Base-by-base conservation (phyloP, 2,888 invertebrate genomes). In the Hemicrepidius hirtus region DNA sequence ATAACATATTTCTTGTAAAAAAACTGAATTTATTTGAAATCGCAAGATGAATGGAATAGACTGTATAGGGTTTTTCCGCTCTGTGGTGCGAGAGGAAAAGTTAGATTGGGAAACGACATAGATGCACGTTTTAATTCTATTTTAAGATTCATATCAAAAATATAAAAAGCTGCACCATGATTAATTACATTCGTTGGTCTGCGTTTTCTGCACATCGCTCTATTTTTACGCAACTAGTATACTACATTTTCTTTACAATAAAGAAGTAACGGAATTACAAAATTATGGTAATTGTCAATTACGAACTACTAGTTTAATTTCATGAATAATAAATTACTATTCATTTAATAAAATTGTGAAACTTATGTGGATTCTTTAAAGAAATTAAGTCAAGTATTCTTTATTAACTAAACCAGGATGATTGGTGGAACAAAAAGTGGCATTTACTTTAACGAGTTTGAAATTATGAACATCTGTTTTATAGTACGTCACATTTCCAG, bases 91-190 rank as follows among this genome's bases (percentile, higher is more conserved):
- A 49, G 49, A 49, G 49, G 18, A 2, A 49, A 24, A 24, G 21
- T 6, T 7, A 28, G 53, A 13, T 32, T 53, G 53, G 53, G 53
- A 28, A 53, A 53, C 21, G 53, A 53, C 53, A 28, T 53, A 16
- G 13, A 28, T 53, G 53, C 53, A 53, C 13, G 49, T 53, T 53
- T 53, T 28, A 28, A 32, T 13, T 32, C 32, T 32, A 32, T 53
- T 53, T 53, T 53, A 53, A 53, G 24, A 32, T 24, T 32, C 32
- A 53, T 53, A 28, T 32, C 28, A 53, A 32, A 12, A 24, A 13
- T 16, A 53, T 10, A 21, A 49, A 49, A 46, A 49, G 24, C 24
- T 12, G 13, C 13, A 3, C 12, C 28, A 13, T 53, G 53, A 53
- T 53, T 53, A 53, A 53, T 53, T 53, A 32, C 13, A 28, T 28